phyloP scores from a whole-genome alignment of 2,888 invertebrate genomes.

The Drosophila falleni region DNA sequence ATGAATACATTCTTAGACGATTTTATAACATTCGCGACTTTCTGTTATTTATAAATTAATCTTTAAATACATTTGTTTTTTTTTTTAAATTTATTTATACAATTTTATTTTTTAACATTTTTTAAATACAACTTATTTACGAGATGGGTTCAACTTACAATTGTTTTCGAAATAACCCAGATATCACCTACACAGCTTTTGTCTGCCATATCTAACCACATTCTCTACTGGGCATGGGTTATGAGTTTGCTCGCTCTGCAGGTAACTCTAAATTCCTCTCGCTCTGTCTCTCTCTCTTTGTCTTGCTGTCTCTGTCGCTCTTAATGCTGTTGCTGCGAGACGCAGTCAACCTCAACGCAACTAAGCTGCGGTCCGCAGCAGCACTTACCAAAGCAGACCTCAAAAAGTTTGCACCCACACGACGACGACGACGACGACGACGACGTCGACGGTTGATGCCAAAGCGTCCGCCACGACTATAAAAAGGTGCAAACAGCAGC shows the following conservation, averaged over 20 bases:
- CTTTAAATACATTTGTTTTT: too few species aligned
- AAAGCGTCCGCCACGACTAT: conserved; percentile 52
- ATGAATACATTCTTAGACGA: too few species aligned
- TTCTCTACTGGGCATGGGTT: conserved; percentile 36
- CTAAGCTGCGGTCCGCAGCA: conserved; percentile 78
- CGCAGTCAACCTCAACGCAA: conserved; percentile 76
- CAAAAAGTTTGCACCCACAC: conserved; percentile 76
- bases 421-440: conserved; percentile 9
- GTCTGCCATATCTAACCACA: conserved; percentile 46
- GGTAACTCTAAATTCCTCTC: conserved; percentile 24
- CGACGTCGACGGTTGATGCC: conserved; percentile 27
- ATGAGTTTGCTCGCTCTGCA: conserved; percentile 37
- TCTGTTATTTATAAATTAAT: too few species aligned
- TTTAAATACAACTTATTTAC: too few species aligned
- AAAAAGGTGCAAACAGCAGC: conserved; percentile 75
- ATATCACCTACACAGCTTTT: conserved; percentile 37
- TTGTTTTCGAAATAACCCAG: background rate
- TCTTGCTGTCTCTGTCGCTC: conserved; percentile 2
- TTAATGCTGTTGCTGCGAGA: conserved; percentile 38
- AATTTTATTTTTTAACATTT: too few species aligned
- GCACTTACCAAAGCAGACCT: conserved; percentile 79
- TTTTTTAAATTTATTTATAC: too few species aligned
- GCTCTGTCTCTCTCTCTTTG: background rate
- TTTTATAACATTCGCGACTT: too few species aligned
- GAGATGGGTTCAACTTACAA: background rate